Base-by-base conservation (phyloP, 2,113 vertebrate genomes). In the Pterophyllum scalare region DNA sequence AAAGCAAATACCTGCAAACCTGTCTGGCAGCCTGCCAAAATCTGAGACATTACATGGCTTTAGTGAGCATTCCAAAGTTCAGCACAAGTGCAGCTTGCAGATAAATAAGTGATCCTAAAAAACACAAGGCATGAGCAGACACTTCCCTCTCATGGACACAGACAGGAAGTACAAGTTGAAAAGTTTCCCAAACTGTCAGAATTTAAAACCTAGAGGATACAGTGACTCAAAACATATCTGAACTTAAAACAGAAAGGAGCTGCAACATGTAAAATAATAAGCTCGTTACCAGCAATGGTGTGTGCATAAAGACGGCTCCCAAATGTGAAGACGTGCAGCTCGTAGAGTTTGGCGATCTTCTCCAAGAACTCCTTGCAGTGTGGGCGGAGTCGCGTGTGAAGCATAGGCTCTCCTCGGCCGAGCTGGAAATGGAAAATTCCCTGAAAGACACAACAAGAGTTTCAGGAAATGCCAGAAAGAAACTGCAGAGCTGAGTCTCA, bases 341-440 rank as follows among this genome's bases (percentile, higher is more conserved):
- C 98, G 1, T 98, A 99, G 11, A 99, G 95, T 91, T 97, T 97
- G 92, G 98, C 97, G 13, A 98, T 97, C 95, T 99, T 99, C 93
- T 99, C 98, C 94, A 99, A 90, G 82, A 99, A 99, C 7, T 97
- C 97, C 88, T 97, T 97, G 95, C 98, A 99, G 84, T 99, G 98
- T 1, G 98, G 98, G 12, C 98, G 96, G 57, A 99, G 94, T n/a
- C 98, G 96, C 0, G 98, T 99, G 87, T 99, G 98, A 26, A 99
- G 94, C 98, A 99, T 99, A 0, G 98, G 98, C 62, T 99, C 98
- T 0, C 98, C 98, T 17, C 98, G 96, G 15, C 97, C 97, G 26
- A 99, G 95, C 93, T 99, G 98, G 94, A 99, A 99, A 91, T 99
- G 98, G 84, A 99, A 97, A 93, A 99, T 98, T 77, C 98, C 98